Percentiles rank a stretch among this genome's conserved stretches.
Evolutionary conservation across 2,113 vertebrate genomes (phyloP).

Genomic region (Aptenodytes forsteri): DNA sequence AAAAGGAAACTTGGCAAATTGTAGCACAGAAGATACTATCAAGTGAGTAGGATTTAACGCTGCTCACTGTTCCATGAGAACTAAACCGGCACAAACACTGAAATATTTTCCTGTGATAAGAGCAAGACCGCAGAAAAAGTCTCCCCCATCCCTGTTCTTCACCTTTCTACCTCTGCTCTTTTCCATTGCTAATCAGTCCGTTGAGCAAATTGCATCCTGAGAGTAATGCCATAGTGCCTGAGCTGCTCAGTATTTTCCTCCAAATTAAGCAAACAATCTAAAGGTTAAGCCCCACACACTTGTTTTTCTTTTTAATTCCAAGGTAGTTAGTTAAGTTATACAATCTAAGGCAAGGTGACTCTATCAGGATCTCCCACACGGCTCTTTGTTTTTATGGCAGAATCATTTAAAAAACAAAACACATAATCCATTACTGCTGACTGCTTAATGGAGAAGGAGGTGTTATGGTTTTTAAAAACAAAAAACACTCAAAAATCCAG

Average conservation of each 20-base stretch:
- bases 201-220: not conserved
- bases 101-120: not conserved
- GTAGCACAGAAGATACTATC: not conserved
- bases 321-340: not conserved
- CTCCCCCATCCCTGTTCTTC: not conserved
- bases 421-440: not conserved
- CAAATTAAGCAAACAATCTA: slow-evolving; percentile 10
- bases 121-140: not conserved
- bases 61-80: slow-evolving; percentile 9
- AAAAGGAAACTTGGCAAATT: slow-evolving; percentile 13
- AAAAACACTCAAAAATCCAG: not conserved
- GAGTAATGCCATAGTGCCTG: not conserved
- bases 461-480: not conserved
- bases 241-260: not conserved
- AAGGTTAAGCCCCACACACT: not conserved
- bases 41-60: not conserved
- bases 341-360: not conserved
- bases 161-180: not conserved
- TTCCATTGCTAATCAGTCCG: not conserved
- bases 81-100: not conserved
- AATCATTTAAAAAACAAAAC: slow-evolving; percentile 7
- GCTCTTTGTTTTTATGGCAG: not conserved
- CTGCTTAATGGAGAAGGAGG: not conserved
- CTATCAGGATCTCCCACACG: not conserved
- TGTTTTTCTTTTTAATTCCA: slow-evolving; percentile 25